Conservation (phyloP, 1,140 invertebrate genomes). For the Nautilus pompilius region DNA sequence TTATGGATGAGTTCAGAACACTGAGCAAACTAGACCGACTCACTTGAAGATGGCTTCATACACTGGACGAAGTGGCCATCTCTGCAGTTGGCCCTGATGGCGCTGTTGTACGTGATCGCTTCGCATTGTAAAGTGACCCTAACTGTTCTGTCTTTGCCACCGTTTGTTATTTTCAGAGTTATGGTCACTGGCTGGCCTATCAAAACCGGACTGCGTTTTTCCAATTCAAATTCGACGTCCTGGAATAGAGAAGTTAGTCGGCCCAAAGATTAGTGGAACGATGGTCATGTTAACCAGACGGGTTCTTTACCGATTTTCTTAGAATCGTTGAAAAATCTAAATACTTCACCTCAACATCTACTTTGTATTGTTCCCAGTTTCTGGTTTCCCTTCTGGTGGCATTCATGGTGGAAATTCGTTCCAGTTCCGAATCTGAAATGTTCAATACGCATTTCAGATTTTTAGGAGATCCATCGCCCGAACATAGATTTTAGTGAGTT, state of each 20-base stretch:
- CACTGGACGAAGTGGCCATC: not conserved
- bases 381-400: not conserved
- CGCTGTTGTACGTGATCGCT: not conserved
- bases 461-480: no score
- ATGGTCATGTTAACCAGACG: not conserved
- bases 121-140: not conserved
- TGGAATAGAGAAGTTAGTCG: slow-evolving; percentile 1
- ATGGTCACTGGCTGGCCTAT: slow-evolving; percentile 70
- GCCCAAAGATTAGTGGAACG: not conserved
- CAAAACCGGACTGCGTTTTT: slow-evolving; percentile 67
- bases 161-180: slow-evolving; percentile 66
- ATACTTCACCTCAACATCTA: not conserved
- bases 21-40: not conserved
- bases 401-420: not conserved
- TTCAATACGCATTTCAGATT: no score
- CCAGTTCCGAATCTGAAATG: no score
- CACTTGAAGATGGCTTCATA: not conserved
- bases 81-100: not conserved
- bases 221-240: slow-evolving; percentile 69
- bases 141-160: not conserved
- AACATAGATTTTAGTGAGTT: no score
- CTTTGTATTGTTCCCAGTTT: not conserved
- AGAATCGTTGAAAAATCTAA: not conserved
- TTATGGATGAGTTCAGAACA: not conserved
- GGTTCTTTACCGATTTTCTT: not conserved